Evolutionary conservation across 64 coral and sea anemone species (phyloP), one percentile per base, ranked within the genome.

Genomic region (Actinia tenebrosa): DNA sequence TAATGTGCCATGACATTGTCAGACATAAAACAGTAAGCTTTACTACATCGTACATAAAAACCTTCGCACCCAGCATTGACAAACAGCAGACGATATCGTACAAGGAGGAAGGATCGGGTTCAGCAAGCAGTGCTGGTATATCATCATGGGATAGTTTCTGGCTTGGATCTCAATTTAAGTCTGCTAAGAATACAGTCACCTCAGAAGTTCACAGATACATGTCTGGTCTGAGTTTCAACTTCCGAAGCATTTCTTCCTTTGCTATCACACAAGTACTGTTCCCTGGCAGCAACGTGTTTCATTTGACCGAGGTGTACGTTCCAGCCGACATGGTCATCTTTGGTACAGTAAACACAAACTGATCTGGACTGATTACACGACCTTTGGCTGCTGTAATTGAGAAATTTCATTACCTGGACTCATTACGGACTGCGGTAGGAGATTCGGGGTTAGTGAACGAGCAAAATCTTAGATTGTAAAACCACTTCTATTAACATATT

Each of bases 191-290:
- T 61, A 88, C 77, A 10, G 54, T 88, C 53, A 88, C 87, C 15
- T 62, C 53, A 30, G 78, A 53, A 23, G 75, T 80, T 44, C 46
- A 20, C 77, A 88, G 47, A 6, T 88, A 88, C 87, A 56, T 88
- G 87, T 27, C 53, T 62, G 87, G 75, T 22, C 46, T 88, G 53
- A 77, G 53, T 46, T 88, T 88, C 87, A 88, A 80, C 87, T 88
- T 88, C 72, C 77, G 77, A 80, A 88, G 87, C 54, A 80, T 80
- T 46, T 88, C 87, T 61, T 56, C 87, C 7, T 88, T 88, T 88
- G 87, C 87, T 14, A 45, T 88, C 59, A 80, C 77, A 80, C 87
- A 88, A 77, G 87, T 88, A 23, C 87, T 88, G 26, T 88, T 88
- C 77, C 87, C 87, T 1, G 56, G 44, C 55, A 37, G 72, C n/a